These are phyloP conservation scores for Falco concolor DNA, from an alignment of 2,797 vertebrate genomes.

Conservation along the genomic window DNA sequence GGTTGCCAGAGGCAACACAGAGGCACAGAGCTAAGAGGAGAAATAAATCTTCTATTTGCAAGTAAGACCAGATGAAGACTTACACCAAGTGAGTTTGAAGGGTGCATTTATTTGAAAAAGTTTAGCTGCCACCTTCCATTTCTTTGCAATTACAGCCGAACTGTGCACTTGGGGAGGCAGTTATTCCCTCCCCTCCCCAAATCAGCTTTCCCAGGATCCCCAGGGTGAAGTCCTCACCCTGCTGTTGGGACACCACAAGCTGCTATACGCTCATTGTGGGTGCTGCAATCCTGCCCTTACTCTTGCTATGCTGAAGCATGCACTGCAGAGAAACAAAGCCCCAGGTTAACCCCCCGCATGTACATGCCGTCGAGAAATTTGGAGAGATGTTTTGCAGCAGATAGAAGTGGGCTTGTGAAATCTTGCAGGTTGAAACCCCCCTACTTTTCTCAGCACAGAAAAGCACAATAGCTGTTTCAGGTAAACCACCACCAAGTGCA, in stretches of 20 bases:
- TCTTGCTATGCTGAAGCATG: accelerated
- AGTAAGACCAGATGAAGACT: not conserved
- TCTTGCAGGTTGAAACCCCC: not conserved
- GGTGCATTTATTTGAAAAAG: not conserved
- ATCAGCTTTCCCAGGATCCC: not conserved
- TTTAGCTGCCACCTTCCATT: not conserved
- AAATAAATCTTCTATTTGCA: not conserved
- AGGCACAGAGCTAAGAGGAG: not conserved
- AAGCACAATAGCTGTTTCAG: not conserved
- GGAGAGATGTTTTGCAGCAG: not conserved
- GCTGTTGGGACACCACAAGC: accelerated
- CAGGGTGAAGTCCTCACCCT: not conserved
- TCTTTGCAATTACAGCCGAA: not conserved
- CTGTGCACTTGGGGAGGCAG: no score
- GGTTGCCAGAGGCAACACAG: not conserved
- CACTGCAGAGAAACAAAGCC: not conserved
- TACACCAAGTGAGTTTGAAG: not conserved
- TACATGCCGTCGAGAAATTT: accelerated
- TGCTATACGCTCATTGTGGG: accelerated
- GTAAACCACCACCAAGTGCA: not conserved
- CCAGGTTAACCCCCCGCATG: accelerated
- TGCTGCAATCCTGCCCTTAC: no score
- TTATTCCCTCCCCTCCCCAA: not conserved
- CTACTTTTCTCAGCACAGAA: not conserved
- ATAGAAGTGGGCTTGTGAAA: not conserved